Evolutionary conservation across 2,797 vertebrate species (phyloP).

Genomic region (Halcyon badia): DNA sequence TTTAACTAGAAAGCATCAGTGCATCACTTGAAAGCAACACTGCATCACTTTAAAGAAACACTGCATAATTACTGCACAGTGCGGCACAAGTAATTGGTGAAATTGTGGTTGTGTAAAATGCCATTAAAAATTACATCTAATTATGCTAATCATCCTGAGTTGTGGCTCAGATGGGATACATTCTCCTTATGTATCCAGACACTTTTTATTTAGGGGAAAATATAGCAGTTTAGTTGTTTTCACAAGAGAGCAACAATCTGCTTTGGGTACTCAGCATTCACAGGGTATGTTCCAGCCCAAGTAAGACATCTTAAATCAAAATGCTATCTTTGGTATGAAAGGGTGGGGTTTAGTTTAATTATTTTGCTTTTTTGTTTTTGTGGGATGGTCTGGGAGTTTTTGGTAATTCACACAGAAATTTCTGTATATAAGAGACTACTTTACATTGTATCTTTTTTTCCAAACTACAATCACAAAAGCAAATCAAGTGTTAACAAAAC

Average conservation of each 20-base stretch:
- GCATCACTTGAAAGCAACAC: too few species aligned
- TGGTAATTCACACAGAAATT: neutral
- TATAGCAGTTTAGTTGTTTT: constrained; percentile 33
- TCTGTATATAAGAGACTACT: neutral
- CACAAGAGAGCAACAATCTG: constrained; percentile 7
- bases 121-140: constrained; percentile 29
- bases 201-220: constrained; percentile 54
- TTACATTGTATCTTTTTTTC: neutral
- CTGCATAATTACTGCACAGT: constrained; percentile 44
- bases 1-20: neutral
- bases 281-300: constrained; percentile 15
- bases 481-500: neutral
- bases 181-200: constrained; percentile 52
- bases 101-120: neutral
- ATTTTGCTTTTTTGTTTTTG: neutral
- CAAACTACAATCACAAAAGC: neutral
- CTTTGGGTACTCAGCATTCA: constrained; percentile 40
- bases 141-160: neutral
- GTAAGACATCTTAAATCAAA: constrained; percentile 42
- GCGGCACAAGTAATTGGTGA: neutral
- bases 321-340: constrained; percentile 4
- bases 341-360: neutral
- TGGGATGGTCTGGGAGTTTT: accelerated
- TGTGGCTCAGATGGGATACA: constrained; percentile 47
- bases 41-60: neutral